Evolutionary conservation across 2,113 vertebrate genomes (phyloP), one percentile per base, ranked within the genome.

Genomic region (Perca schrenkii): DNA sequence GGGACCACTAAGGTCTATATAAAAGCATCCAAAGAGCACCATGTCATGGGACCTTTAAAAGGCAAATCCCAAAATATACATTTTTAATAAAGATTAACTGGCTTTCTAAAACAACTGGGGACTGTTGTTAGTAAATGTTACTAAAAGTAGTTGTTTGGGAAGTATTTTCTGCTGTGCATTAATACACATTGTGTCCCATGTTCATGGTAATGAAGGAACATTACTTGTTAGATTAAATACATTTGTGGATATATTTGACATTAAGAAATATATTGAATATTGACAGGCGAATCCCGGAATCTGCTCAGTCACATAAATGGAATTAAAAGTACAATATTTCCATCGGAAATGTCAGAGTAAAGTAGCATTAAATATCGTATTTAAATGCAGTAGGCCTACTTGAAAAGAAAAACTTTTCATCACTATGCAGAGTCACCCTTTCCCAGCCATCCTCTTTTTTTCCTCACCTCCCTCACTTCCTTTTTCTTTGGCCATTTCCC

Each of bases 401-500:
- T 19, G 4, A 34, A 28, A 25, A 7, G 47, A 49, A 76, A 53
- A 22, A 50, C 22, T 11, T 19, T 43, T 10, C 16, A 16, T 31
- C 28, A 19, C 43, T 31, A n/a, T 47, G 43, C 66, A 54, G 56
- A 16, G 34, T 52, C 74, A 58, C 74, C 47, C 34, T 54, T 19
- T 11, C 12, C 47, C 40, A 31, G 22, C 21, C 58, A 12, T 43
- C 36, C 10, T 65, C 47, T 70, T 5, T 47, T 83, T 17, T 56
- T 66, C 69, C 65, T 74, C 46, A 13, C 64, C 64, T 54, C 21
- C 54, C 46, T 64, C 72, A 49, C 67, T 6, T 69, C 49, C 0
- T 1, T 63, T 69, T 49, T 71, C 81, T 65, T 61, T 15, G 49
- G 15, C 58, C 83, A 73, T 76, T 91, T 82, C 78, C 74, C 76